Evolutionary conservation across 2,888 invertebrate genomes (phyloP).

Genomic region (Anarsia innoxiella): DNA sequence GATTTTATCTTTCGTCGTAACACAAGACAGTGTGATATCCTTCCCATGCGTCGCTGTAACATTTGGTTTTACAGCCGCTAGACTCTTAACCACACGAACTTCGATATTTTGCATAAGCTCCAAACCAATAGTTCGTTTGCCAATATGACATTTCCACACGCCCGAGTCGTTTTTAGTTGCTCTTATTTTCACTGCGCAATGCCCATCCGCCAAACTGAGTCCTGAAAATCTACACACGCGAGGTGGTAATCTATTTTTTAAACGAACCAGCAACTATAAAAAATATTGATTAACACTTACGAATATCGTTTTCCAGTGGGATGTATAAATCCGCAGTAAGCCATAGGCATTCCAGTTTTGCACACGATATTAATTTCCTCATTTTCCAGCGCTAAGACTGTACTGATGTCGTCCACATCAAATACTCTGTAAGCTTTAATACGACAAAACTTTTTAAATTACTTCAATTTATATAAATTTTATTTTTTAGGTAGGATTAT

Average conservation of each 20-base stretch:
- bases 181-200: slow-evolving; percentile 47
- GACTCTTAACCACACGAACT: slow-evolving; percentile 36
- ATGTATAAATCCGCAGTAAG: slow-evolving; percentile 61
- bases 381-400: slow-evolving; percentile 50
- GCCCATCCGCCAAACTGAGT: slow-evolving; percentile 42
- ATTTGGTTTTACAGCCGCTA: slow-evolving; percentile 49
- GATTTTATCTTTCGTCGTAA: slow-evolving; percentile 42
- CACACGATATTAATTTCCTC: slow-evolving; percentile 52
- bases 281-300: slow-evolving; percentile 36
- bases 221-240: slow-evolving; percentile 61
- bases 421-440: slow-evolving; percentile 57
- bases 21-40: slow-evolving; percentile 49
- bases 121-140: slow-evolving; percentile 36
- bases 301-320: slow-evolving; percentile 59
- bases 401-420: slow-evolving; percentile 40
- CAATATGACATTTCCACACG: slow-evolving; percentile 67
- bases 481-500: too few species aligned
- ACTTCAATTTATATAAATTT: too few species aligned
- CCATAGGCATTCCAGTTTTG: slow-evolving; percentile 46
- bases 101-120: slow-evolving; percentile 46
- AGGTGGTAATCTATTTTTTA: too few species aligned
- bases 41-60: slow-evolving; percentile 41
- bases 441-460: too few species aligned
- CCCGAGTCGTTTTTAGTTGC: slow-evolving; percentile 47
- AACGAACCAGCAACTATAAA: background rate